Evolutionary conservation across 2,797 vertebrate species (phyloP).

Genomic region (Oreortyx pictus): DNA sequence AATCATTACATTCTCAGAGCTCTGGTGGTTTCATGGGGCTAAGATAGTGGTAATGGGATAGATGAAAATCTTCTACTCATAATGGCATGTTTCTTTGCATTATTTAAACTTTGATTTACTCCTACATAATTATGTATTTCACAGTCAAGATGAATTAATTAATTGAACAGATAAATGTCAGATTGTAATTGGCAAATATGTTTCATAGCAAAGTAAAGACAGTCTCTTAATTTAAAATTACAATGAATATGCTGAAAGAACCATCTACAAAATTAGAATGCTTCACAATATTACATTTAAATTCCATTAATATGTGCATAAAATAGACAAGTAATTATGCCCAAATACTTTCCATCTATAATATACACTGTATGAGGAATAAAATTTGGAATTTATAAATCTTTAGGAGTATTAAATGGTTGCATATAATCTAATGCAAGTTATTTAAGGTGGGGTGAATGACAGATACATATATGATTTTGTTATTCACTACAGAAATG

Average conservation of each 20-base stretch:
- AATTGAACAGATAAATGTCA: constrained; percentile 17
- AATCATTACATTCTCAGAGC: constrained; percentile 21
- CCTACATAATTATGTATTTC: constrained; percentile 16
- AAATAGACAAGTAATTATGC: not conserved
- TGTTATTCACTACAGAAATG: not conserved
- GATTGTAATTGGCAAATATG: not conserved
- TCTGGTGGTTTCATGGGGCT: constrained; percentile 1
- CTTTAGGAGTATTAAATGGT: not conserved
- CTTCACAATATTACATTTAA: not conserved
- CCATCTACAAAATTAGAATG: not conserved
- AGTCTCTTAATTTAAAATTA: constrained; percentile 24
- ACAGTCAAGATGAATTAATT: constrained; percentile 32
- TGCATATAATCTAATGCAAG: not conserved
- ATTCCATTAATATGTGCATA: not conserved
- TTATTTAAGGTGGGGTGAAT: not conserved
- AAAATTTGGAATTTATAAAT: not conserved
- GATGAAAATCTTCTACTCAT: constrained; percentile 6
- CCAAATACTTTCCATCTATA: not conserved
- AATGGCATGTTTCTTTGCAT: constrained; percentile 13
- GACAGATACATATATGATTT: not conserved
- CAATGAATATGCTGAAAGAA: not conserved
- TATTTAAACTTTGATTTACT: constrained; percentile 60
- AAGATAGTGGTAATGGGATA: not conserved
- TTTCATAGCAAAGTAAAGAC: constrained; percentile 1
- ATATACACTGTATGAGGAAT: not conserved